Conservation (phyloP, 2,888 invertebrate species). For the Drosophila maculinotata region DNA sequence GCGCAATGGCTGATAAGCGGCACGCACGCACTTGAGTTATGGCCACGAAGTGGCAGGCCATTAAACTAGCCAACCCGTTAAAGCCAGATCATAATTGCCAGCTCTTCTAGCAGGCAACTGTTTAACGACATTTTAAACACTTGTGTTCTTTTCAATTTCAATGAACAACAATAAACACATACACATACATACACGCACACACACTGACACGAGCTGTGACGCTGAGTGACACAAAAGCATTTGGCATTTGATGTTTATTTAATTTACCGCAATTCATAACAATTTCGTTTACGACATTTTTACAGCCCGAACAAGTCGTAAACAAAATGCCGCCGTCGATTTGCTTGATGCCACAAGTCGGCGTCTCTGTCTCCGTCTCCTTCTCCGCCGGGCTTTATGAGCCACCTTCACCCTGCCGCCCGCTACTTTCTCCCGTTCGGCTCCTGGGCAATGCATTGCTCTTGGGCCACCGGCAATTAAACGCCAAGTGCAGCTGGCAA, state of each 20-base stretch:
- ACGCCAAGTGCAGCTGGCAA: conserved; percentile 55
- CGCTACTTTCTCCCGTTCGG: not conserved
- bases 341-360: conserved; percentile 56
- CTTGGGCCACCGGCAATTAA: conserved; percentile 65
- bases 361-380: conserved; percentile 16
- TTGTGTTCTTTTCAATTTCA: conserved; percentile 51
- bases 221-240: conserved; percentile 45
- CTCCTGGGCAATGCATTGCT: conserved; percentile 24
- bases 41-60: conserved; percentile 53
- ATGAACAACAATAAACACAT: conserved; percentile 31
- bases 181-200: conserved; percentile 12
- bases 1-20: conserved; percentile 59
- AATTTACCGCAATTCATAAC: conserved; percentile 80
- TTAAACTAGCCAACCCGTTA: conserved; percentile 54
- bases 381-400: conserved; percentile 29
- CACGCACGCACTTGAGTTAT: conserved; percentile 66
- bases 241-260: conserved; percentile 79
- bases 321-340: conserved; percentile 62
- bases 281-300: conserved; percentile 81
- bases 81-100: conserved; percentile 52
- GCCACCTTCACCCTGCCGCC: conserved; percentile 45
- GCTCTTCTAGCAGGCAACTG: conserved; percentile 5
- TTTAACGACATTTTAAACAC: conserved; percentile 77
- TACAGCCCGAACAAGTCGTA: conserved; percentile 69
- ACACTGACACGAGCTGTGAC: not conserved